Base-by-base conservation (phyloP, 2,888 invertebrate genomes). In the Flexamia atlantica region DNA sequence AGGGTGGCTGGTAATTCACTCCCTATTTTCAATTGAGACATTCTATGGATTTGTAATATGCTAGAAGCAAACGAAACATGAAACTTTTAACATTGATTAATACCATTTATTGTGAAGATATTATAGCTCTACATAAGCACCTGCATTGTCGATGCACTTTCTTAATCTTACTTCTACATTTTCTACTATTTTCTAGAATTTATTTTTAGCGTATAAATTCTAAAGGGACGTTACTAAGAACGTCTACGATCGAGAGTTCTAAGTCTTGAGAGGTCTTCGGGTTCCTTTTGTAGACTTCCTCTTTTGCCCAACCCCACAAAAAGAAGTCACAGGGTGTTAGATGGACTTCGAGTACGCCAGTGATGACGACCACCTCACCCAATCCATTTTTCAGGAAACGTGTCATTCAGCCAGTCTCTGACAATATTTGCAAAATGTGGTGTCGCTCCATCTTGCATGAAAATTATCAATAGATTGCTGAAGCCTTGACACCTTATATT, bases 381-480 rank as follows among this genome's bases (percentile, higher is more conserved):
- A 72, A 72, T 72, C 72, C 72, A 72, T 40, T 32, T 72, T 7
- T 72, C 32, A 5, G 72, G 4, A 20, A 72, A 72, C 9, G 28
- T 72, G 9, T 5, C 36, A 32, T 72, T 10, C 30, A 40, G 72
- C 36, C 7, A 72, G 14, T 72, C 72, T 40, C 72, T 3, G 32
- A 72, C 72, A 70, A 32, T 70, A 30, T 30, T 32, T 72, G 40
- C 72, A 32, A 32, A 30, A n/a, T 72, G 72, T 74, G 42, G 74
- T 9, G 68, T 30, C 30, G 30, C 30, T n/a, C 30, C 68, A 68
- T 68, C 4, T 68, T 28, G 68, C 74, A 74, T 74, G 46, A 74
- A 42, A 74, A 74, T n/a, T n/a, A n/a, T n/a, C n/a, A n/a, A n/a
- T n/a, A n/a, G n/a, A n/a, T n/a, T n/a, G n/a, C n/a, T n/a, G n/a